Evolutionary conservation across 2,888 invertebrate species (phyloP), one percentile per base, ranked within the genome.

Genomic region (Craniophora ligustri): DNA sequence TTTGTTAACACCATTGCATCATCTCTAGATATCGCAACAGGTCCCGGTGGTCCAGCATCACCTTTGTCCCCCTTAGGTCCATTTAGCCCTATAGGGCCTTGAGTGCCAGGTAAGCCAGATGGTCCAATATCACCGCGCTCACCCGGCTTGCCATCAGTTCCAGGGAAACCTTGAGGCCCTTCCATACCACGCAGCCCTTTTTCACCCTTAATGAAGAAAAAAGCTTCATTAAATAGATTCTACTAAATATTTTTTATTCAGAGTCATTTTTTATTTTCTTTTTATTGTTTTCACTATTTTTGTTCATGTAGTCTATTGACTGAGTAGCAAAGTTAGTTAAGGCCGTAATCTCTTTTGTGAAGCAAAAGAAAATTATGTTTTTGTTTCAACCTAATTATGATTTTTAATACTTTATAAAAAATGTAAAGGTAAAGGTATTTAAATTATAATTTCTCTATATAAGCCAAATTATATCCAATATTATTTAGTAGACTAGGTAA

Each of bases 41-140:
- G 94, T 4, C 96, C 96, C 1, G 96, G 95, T 2, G 96, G 95
- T 7, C 97, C 96, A 7, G 95, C 93, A 13, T 96, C 95, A 0
- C 97, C 97, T 54, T 95, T 94, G 49, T 96, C 96, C 7, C 97
- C 97, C 75, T 95, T 94, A 26, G 94, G 91, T 0, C 97, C 97
- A 51, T 91, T 92, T 0, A 94, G 86, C 5, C 97, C 97, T 5
- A 92, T 79, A 8, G 95, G 94, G 5, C 97, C 97, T 82, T 96
- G 95, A 5, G 95, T 94, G 0, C 97, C 96, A 58, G 96, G 95
- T 13, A 94, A 84, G 0, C 96, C 96, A 0, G 95, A 95, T 34
- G 95, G 95, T 0, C 97, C 97, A 63, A 96, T 95, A 56, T 96
- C 95, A 0, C 96, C 96, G 0, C 95, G 89, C 21, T 95, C 94